Conservation (phyloP, 1,140 invertebrate genomes). For the Cydia amplana region DNA sequence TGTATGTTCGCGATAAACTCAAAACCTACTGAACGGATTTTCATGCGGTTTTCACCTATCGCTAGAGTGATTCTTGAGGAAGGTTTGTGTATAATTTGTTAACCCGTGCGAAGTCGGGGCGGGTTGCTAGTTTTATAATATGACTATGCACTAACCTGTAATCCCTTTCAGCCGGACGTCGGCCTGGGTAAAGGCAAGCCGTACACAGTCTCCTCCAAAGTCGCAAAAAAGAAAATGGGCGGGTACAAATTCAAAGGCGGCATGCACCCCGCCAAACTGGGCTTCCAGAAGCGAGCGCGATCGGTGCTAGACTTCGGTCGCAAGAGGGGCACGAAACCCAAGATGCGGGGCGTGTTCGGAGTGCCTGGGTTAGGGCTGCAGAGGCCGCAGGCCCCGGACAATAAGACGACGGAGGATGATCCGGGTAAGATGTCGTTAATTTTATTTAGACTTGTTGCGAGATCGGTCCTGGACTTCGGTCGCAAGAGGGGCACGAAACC, state of each 20-base stretch:
- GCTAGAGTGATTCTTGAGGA: too few species aligned
- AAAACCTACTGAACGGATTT: too few species aligned
- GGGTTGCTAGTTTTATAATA: too few species aligned
- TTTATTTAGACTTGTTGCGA: too few species aligned
- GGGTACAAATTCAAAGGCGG: constrained; percentile 81
- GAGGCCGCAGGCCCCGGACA: constrained; percentile 79
- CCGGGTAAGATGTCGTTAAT: too few species aligned
- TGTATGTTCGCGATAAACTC: too few species aligned
- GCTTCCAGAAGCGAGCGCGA: constrained; percentile 85
- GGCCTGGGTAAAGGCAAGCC: constrained; percentile 90
- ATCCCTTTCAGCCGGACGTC: constrained; percentile 73
- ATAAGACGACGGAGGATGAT: constrained; percentile 80
- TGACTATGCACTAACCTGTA: neutral
- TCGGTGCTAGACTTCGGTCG: constrained; percentile 86
- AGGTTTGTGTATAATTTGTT: too few species aligned
- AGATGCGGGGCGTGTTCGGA: constrained; percentile 91
- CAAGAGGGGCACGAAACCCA: constrained; percentile 90
- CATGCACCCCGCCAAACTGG: constrained; percentile 83
- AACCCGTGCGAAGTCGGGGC: too few species aligned
- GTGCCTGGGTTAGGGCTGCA: constrained; percentile 88
- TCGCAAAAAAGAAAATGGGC: constrained; percentile 88
- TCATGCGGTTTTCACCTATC: too few species aligned
- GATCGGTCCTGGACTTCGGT: constrained; percentile 85
- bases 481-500: constrained; percentile 90
- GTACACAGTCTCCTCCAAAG: constrained; percentile 85